Percentiles rank a stretch among this genome's conserved stretches.
Evolutionary conservation across 2,797 vertebrate species (phyloP).

Genomic region (Pangasius macronema): DNA sequence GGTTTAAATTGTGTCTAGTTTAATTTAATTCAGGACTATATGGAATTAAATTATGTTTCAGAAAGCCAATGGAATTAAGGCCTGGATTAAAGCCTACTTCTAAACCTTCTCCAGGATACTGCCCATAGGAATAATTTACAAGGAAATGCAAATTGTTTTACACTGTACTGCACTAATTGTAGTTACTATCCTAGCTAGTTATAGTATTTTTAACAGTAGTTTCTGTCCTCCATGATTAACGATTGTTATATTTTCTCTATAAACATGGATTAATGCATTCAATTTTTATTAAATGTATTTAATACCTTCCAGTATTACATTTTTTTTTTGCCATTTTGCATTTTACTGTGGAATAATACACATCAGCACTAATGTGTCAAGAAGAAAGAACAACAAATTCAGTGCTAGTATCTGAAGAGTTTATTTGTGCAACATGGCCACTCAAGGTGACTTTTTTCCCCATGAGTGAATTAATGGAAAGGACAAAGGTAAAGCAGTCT

Average conservation of each 20-base stretch:
- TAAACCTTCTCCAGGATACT: not conserved
- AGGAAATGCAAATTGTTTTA: not conserved
- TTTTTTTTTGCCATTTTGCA: not conserved
- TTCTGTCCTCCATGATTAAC: not conserved
- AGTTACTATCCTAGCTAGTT: not conserved
- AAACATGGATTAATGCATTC: not conserved
- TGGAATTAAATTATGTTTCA: not conserved
- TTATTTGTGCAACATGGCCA: not conserved
- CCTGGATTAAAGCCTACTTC: not conserved
- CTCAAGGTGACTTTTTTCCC: not conserved
- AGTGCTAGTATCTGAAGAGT: not conserved
- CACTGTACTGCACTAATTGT: not conserved
- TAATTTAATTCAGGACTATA: not conserved
- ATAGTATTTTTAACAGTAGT: not conserved
- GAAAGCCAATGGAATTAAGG: not conserved
- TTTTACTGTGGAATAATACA: not conserved
- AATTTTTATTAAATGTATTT: too few relatives aligned
- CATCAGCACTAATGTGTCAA: not conserved
- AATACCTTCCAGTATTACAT: too few relatives aligned
- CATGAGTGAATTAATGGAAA: not conserved
- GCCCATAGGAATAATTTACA: not conserved
- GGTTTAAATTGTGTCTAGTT: not conserved
- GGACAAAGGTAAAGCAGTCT: conserved; percentile 3
- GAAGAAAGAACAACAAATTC: not conserved
- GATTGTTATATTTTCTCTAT: not conserved